A percentile compares a stretch with the other conserved stretches of the same genome.
Evolutionary conservation across 2,113 vertebrate species (phyloP).

Genomic region (Esox niger): DNA sequence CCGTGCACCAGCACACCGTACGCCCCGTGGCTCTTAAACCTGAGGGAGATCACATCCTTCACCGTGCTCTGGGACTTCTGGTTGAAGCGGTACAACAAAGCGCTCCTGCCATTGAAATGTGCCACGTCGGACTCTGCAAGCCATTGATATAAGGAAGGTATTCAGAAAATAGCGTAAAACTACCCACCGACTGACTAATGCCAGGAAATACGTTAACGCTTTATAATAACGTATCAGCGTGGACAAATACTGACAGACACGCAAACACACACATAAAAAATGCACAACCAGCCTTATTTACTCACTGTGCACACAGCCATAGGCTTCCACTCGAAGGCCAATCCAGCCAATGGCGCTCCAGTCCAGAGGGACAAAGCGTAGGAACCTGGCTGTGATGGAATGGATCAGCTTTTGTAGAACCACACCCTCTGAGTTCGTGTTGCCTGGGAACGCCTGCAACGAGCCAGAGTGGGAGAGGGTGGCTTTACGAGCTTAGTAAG

Average conservation of each 20-base stretch:
- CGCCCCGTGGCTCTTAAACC: conserved; percentile 83
- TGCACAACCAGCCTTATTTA: conserved; percentile 37
- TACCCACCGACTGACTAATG: not conserved
- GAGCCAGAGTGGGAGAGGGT: conserved; percentile 23
- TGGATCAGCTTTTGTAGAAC: conserved; percentile 79
- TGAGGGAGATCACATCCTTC: conserved; percentile 85
- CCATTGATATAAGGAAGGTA: not conserved
- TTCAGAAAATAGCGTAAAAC: not conserved
- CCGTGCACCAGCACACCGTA: conserved; percentile 85
- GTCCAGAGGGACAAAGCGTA: conserved; percentile 78
- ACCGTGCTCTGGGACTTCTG: conserved; percentile 87
- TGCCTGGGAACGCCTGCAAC: conserved; percentile 77
- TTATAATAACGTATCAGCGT: too few relatives aligned
- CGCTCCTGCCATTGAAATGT: conserved; percentile 84
- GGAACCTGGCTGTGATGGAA: conserved; percentile 74
- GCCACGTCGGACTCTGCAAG: conserved; percentile 80
- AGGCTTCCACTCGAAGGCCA: conserved; percentile 80
- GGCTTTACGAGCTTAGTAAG: not conserved
- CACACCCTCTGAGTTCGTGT: conserved; percentile 78
- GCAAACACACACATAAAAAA: not conserved
- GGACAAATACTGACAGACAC: not conserved
- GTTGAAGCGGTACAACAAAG: conserved; percentile 85
- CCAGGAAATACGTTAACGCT: not conserved
- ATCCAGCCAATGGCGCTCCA: conserved; percentile 76
- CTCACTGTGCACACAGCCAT: conserved; percentile 87